A percentile compares a stretch with the other conserved stretches of the same genome.
Conservation (phyloP, 2,797 vertebrate species). For the Hylomyscus alleni region DNA sequence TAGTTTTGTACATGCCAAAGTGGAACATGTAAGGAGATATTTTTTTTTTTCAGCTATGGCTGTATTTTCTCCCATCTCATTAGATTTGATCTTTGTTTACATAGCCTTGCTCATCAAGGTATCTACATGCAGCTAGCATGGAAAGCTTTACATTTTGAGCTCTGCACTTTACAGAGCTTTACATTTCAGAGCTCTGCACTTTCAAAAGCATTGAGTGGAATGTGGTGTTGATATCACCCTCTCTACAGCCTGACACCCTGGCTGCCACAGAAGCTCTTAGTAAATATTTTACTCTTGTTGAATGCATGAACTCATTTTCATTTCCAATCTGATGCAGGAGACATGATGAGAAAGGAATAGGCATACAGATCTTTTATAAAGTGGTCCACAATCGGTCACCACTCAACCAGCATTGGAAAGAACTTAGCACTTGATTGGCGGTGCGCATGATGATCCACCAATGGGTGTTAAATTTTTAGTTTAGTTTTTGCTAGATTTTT, state of each 20-base stretch:
- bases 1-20: constrained; percentile 31
- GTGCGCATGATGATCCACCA: neutral
- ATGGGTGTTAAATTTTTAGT: neutral
- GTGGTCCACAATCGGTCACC: neutral
- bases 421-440: neutral
- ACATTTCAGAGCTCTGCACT: neutral
- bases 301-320: constrained; percentile 24
- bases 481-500: constrained; percentile 3
- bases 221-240: neutral
- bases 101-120: neutral
- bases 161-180: neutral
- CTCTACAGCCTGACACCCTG: neutral
- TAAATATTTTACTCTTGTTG: neutral
- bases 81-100: constrained; percentile 12
- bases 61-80: constrained; percentile 4
- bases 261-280: neutral
- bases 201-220: neutral
- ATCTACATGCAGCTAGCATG: neutral
- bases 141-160: neutral
- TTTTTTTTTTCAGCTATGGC: neutral
- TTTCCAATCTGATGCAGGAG: neutral
- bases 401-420: neutral
- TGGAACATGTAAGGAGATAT: neutral
- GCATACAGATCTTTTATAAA: neutral
- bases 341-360: constrained; percentile 4